A percentile compares a stretch with the other conserved stretches of the same genome.
These are phyloP conservation scores for Carassius auratus DNA, from an alignment of 2,113 vertebrate species.

Conservation along the genomic window DNA sequence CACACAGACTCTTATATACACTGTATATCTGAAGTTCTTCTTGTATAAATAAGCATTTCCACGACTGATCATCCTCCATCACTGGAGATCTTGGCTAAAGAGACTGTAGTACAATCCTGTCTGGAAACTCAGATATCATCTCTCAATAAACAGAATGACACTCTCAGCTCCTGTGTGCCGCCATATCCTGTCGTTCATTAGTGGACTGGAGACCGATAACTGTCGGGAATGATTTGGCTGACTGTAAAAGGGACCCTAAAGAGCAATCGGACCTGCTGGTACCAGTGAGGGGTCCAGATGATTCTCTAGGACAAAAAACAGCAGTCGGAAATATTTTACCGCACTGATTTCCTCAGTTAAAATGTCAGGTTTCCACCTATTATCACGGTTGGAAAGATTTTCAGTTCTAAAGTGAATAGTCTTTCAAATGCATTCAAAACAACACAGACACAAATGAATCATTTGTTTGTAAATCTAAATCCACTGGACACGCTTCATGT, in stretches of 20 bases:
- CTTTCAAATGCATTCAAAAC: neutral
- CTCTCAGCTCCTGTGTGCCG: conserved; percentile 43
- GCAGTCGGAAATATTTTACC: conserved; percentile 1
- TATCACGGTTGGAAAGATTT: conserved; percentile 27
- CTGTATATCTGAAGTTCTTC: neutral
- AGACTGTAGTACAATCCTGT: conserved; percentile 32
- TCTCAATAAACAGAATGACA: conserved; percentile 68
- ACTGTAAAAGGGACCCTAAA: conserved; percentile 62
- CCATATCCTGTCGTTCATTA: conserved; percentile 65
- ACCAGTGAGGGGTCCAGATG: neutral
- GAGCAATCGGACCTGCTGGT: conserved; percentile 57
- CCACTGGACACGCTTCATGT: neutral
- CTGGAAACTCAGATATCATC: conserved; percentile 64
- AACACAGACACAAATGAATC: neutral
- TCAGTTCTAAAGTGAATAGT: no score
- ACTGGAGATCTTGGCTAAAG: conserved; percentile 30
- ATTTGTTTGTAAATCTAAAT: neutral
- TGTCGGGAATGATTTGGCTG: conserved; percentile 67
- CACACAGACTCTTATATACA: neutral
- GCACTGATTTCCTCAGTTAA: neutral
- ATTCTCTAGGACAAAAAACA: conserved; percentile 3
- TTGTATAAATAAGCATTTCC: neutral
- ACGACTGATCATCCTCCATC: neutral
- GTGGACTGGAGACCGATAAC: conserved; percentile 68
- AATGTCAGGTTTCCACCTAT: conserved; percentile 48